phyloP scores from a whole-genome alignment of 2,113 vertebrate species.

The Fulica atra region DNA sequence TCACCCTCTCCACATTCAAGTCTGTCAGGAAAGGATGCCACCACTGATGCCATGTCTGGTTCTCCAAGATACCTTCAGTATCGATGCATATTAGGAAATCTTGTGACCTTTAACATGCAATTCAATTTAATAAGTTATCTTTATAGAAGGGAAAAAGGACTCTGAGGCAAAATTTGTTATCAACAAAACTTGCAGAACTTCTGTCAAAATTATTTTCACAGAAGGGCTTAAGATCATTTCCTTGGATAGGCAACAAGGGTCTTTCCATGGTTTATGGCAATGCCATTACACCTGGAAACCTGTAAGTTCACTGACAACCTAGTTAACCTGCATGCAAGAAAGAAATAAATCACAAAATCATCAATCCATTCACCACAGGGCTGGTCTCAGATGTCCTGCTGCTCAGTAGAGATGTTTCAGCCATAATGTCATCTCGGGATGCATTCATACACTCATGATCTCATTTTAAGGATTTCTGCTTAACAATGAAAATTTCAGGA shows the following conservation, averaged over 20 bases:
- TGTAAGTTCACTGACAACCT: neutral
- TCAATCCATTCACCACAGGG: neutral
- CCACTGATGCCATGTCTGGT: neutral
- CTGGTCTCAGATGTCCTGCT: neutral
- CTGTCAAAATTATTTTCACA: neutral
- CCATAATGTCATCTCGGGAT: neutral
- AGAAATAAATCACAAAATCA: neutral
- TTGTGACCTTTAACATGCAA: neutral
- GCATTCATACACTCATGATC: neutral
- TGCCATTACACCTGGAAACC: neutral
- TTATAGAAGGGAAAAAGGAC: neutral
- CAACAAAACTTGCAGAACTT: neutral
- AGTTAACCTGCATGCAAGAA: neutral
- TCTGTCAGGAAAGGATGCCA: neutral
- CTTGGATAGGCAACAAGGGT: neutral
- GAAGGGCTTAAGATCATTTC: neutral
- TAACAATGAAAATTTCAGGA: neutral
- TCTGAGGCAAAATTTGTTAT: neutral
- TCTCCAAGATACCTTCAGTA: neutral
- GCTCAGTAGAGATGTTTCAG: neutral
- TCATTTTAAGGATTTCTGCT: neutral
- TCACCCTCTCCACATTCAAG: neutral
- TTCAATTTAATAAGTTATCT: neutral
- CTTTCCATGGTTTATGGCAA: neutral
- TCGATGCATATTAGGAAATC: neutral